Percentiles rank a stretch among this genome's conserved stretches.
Conservation (phyloP, 2,888 invertebrate species). For the Allygus modestus region DNA sequence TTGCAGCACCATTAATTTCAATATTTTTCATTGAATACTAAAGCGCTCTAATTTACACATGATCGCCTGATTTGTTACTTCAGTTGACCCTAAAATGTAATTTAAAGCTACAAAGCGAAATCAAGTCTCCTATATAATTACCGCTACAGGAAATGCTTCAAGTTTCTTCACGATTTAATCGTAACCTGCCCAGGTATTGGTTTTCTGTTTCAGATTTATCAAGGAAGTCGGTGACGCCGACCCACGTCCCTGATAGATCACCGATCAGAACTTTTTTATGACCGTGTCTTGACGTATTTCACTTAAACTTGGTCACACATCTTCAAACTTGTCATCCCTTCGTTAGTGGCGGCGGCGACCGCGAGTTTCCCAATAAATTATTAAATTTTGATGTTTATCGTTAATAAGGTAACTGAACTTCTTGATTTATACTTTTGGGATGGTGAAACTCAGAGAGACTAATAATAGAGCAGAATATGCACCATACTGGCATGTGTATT, state of each 20-base stretch:
- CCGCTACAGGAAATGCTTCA: too few relatives aligned
- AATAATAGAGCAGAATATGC: too few relatives aligned
- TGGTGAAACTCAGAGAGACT: neutral
- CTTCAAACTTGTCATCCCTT: conserved; percentile 18
- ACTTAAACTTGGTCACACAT: conserved; percentile 33
- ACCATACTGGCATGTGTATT: too few relatives aligned
- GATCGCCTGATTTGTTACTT: too few relatives aligned
- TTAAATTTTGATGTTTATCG: neutral
- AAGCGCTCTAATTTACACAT: too few relatives aligned
- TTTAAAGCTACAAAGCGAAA: too few relatives aligned
- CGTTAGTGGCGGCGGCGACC: neutral
- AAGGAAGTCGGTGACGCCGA: neutral
- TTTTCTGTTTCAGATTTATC: neutral
- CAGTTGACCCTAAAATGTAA: too few relatives aligned
- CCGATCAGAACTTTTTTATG: conserved; percentile 38
- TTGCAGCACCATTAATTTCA: too few relatives aligned
- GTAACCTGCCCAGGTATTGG: neutral
- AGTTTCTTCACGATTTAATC: too few relatives aligned
- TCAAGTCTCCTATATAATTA: too few relatives aligned
- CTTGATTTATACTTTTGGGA: neutral
- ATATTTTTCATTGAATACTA: too few relatives aligned
- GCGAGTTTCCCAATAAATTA: neutral
- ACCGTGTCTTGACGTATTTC: neutral
- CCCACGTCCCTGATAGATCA: conserved; percentile 18
- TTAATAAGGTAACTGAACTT: neutral